phyloP scores from a whole-genome alignment of 2,113 vertebrate genomes.

The Alosa alosa region DNA sequence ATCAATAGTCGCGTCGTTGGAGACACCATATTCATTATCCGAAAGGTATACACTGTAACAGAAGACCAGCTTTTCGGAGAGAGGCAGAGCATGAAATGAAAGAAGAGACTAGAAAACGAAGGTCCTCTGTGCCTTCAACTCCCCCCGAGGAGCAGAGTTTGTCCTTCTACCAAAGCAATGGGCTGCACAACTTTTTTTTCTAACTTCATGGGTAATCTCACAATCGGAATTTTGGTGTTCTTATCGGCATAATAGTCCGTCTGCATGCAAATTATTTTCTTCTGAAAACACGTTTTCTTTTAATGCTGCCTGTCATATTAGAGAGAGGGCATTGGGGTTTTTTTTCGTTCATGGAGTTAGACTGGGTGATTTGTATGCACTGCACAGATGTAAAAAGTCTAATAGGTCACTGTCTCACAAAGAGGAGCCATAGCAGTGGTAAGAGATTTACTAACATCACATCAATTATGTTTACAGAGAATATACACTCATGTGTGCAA shows the following conservation, averaged over 20 bases:
- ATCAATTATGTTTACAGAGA: background rate
- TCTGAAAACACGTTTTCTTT: background rate
- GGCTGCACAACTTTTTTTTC: background rate
- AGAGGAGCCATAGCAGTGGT: background rate
- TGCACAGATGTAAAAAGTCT: background rate
- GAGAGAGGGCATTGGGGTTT: background rate
- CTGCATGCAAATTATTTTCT: background rate
- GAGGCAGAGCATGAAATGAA: background rate
- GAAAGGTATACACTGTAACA: background rate
- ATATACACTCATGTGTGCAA: too few relatives aligned
- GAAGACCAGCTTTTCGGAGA: background rate
- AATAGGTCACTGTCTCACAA: background rate
- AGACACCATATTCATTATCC: conserved; percentile 44
- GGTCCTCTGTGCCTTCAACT: background rate
- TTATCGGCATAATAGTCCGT: too few relatives aligned
- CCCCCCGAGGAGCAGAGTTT: background rate
- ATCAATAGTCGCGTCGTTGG: conserved; percentile 42
- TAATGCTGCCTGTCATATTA: background rate
- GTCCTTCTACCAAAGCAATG: background rate
- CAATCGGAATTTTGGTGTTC: too few relatives aligned
- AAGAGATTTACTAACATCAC: background rate
- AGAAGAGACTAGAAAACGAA: background rate
- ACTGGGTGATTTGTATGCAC: background rate
- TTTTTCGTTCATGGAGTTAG: background rate
- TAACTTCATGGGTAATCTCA: background rate